phyloP scores from a whole-genome alignment of 2,113 vertebrate genomes.

The Tor tambroides region DNA sequence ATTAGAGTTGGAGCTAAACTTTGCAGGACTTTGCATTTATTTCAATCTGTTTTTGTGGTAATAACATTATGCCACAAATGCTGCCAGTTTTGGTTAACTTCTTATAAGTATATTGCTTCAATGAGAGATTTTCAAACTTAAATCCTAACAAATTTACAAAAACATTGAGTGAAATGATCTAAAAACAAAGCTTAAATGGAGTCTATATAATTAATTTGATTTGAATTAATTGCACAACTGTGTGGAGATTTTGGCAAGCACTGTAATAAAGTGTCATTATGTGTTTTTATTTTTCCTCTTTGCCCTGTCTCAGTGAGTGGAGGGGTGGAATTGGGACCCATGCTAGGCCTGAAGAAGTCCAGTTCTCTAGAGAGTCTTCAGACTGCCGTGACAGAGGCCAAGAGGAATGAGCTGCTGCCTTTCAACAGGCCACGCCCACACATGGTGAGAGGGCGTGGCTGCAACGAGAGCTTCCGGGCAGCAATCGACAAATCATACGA shows the following conservation, averaged over 20 bases:
- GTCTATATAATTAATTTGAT: not conserved
- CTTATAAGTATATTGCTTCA: not conserved
- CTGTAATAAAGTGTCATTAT: not conserved
- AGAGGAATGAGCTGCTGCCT: constrained; percentile 89
- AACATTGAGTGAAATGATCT: not conserved
- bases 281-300: not conserved
- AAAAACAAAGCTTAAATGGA: not conserved
- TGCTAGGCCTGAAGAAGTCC: constrained; percentile 95
- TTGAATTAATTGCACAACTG: not conserved
- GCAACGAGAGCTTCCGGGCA: constrained; percentile 96
- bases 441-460: constrained; percentile 93
- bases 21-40: too few species aligned
- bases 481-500: constrained; percentile 99
- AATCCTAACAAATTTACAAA: not conserved
- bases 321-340: constrained; percentile 87
- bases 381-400: constrained; percentile 93
- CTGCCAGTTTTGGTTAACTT: not conserved
- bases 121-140: not conserved
- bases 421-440: constrained; percentile 93
- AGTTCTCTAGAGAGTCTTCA: constrained; percentile 97
- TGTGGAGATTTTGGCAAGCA: not conserved
- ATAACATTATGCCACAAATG: not conserved
- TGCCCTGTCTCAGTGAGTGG: constrained; percentile 66
- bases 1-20: too few species aligned
- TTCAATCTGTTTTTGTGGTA: not conserved